Percentiles rank a stretch among this genome's conserved stretches.
These are phyloP conservation scores for Thalassarche chlororhynchos DNA, from an alignment of 2,113 vertebrate species.

Conservation along the genomic window DNA sequence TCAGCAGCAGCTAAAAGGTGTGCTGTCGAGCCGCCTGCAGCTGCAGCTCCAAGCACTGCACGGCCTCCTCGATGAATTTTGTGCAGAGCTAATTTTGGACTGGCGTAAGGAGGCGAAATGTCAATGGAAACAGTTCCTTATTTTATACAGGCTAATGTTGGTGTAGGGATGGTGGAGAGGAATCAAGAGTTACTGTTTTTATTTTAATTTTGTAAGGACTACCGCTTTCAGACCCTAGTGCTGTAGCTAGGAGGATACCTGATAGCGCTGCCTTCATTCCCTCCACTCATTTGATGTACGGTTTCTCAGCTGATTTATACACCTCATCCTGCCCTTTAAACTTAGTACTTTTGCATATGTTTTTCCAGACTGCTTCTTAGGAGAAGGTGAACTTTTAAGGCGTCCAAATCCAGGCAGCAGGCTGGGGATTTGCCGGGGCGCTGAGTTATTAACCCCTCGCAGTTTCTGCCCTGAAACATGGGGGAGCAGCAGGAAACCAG, in stretches of 20 bases:
- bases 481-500: neutral
- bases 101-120: neutral
- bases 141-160: neutral
- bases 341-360: neutral
- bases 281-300: accelerated
- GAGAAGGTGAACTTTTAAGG: neutral
- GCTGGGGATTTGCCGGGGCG: neutral
- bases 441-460: neutral
- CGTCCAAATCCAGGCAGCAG: accelerated
- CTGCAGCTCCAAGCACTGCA: neutral
- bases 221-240: neutral
- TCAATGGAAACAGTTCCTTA: neutral
- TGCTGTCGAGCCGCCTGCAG: accelerated
- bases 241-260: neutral
- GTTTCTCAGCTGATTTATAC: neutral
- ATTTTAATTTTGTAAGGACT: neutral
- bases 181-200: accelerated
- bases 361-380: neutral
- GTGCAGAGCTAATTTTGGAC: neutral
- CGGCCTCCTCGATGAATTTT: accelerated
- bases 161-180: neutral
- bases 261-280: neutral
- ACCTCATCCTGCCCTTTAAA: neutral
- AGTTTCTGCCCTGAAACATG: neutral
- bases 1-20: neutral